Percentiles rank a stretch among this genome's conserved stretches.
phyloP scores from a whole-genome alignment of 2,797 vertebrate species.

The Discoglossus pictus region DNA sequence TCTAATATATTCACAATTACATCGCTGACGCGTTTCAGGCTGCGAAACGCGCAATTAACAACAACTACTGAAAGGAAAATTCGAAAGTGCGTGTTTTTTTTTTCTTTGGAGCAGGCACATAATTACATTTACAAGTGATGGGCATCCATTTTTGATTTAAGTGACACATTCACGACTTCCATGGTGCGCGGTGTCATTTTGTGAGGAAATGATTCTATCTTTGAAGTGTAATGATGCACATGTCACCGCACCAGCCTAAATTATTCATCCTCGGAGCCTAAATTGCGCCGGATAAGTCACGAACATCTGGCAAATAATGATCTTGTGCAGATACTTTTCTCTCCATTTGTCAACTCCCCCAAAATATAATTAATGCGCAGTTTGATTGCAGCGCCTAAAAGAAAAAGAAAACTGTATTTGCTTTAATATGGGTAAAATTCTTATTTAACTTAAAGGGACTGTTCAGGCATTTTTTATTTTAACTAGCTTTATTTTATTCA shows the following conservation, averaged over 20 bases:
- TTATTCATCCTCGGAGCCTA: conserved; percentile 25
- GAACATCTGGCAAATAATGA: conserved; percentile 50
- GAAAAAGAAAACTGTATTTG: no score
- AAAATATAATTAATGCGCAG: conserved; percentile 43
- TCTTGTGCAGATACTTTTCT: conserved; percentile 25
- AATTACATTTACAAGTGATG: conserved; percentile 41
- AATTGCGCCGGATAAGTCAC: conserved; percentile 42
- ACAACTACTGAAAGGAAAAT: conserved; percentile 14
- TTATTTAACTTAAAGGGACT: no score
- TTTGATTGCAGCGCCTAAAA: conserved; percentile 29
- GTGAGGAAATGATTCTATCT: conserved; percentile 45
- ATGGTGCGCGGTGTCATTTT: conserved; percentile 41
- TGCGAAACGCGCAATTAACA: conserved; percentile 35
- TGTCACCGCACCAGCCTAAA: conserved; percentile 40
- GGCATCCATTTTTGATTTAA: conserved; percentile 46
- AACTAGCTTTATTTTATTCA: no score
- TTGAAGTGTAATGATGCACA: conserved; percentile 46
- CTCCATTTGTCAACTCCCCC: conserved; percentile 26
- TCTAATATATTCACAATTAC: conserved; percentile 28
- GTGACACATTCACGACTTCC: conserved; percentile 38
- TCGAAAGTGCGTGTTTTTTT: conserved; percentile 18
- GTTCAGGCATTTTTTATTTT: no score
- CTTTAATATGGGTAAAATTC: no score
- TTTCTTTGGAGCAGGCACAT: conserved; percentile 14
- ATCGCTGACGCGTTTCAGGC: conserved; percentile 9